Percentiles rank a stretch among this genome's conserved stretches.
Conservation (phyloP, 2,888 invertebrate species). For the Leucozona laternaria region DNA sequence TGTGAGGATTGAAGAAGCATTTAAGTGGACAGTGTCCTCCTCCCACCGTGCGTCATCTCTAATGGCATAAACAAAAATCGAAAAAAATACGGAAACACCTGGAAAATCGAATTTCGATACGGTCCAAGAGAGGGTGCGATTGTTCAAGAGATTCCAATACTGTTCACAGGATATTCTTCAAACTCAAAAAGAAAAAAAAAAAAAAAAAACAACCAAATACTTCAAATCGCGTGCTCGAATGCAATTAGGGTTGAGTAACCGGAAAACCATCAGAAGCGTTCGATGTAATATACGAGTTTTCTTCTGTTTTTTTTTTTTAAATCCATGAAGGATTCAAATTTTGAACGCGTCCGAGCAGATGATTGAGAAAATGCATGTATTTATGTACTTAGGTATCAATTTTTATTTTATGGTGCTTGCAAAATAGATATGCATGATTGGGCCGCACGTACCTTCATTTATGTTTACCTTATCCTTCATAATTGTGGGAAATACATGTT, state of each 20-base stretch:
- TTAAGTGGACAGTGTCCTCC: constrained; percentile 67
- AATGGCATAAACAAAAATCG: background rate
- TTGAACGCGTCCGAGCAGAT: constrained; percentile 57
- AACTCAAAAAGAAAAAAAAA: background rate
- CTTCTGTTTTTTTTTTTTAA: background rate
- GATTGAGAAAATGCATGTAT: constrained; percentile 50
- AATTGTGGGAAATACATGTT: too few species aligned
- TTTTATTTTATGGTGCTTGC: background rate
- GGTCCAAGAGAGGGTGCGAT: constrained; percentile 58
- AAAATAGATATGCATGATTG: constrained; percentile 3
- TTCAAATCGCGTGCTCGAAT: constrained; percentile 61
- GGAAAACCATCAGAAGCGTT: constrained; percentile 60
- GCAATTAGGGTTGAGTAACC: constrained; percentile 66
- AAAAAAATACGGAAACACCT: constrained; percentile 63
- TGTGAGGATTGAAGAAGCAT: constrained; percentile 35
- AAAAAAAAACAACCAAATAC: background rate
- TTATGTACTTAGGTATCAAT: constrained; percentile 11
- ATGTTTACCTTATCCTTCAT: background rate
- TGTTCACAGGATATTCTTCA: constrained; percentile 27
- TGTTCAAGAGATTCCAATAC: constrained; percentile 61
- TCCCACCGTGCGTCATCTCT: constrained; percentile 43
- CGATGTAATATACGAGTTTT: constrained; percentile 11
- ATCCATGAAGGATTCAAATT: constrained; percentile 43
- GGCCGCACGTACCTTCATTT: background rate
- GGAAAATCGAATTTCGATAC: constrained; percentile 74